A percentile compares a stretch with the other conserved stretches of the same genome.
Evolutionary conservation across 2,113 vertebrate species (phyloP).

Genomic region (Pungitius pungitius): DNA sequence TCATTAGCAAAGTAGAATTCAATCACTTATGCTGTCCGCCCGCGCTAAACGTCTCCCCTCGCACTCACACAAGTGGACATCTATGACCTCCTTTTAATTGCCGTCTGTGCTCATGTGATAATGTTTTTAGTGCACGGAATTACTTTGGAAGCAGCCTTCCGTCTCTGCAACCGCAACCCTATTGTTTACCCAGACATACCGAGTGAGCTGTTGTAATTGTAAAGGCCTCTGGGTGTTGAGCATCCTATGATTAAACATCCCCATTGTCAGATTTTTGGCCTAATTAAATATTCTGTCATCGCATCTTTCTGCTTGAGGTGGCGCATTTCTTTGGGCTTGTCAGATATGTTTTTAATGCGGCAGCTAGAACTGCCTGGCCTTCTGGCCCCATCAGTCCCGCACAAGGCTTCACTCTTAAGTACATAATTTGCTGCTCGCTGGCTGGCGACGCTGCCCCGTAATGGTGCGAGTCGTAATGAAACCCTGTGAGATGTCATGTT

Average conservation of each 20-base stretch:
- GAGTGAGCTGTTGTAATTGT: slow-evolving; percentile 54
- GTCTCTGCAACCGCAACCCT: slow-evolving; percentile 28
- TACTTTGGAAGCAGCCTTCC: slow-evolving; percentile 54
- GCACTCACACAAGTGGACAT: slow-evolving; percentile 70
- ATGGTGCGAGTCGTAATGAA: slow-evolving; percentile 69
- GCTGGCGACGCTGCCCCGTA: slow-evolving; percentile 46
- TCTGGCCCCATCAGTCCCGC: slow-evolving; percentile 61
- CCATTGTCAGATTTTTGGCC: slow-evolving; percentile 70
- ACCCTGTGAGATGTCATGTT: slow-evolving; percentile 70
- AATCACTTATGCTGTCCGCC: slow-evolving; percentile 68
- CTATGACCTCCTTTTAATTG: slow-evolving; percentile 75
- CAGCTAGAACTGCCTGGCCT: slow-evolving; percentile 45
- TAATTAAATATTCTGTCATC: slow-evolving; percentile 72
- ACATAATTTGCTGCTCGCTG: slow-evolving; percentile 68
- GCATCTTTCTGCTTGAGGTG: slow-evolving; percentile 56
- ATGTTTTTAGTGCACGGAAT: slow-evolving; percentile 61
- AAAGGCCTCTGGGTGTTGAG: slow-evolving; percentile 57
- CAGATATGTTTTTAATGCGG: slow-evolving; percentile 71
- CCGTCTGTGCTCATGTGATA: slow-evolving; percentile 69
- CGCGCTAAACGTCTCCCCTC: slow-evolving; percentile 67
- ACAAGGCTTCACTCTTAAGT: slow-evolving; percentile 57
- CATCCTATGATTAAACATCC: slow-evolving; percentile 61
- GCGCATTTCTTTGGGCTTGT: slow-evolving; percentile 64
- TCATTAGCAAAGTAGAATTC: slow-evolving; percentile 78
- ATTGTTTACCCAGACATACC: slow-evolving; percentile 26